Conservation (phyloP, 2,113 vertebrate species). For the Cinclus mexicanus region DNA sequence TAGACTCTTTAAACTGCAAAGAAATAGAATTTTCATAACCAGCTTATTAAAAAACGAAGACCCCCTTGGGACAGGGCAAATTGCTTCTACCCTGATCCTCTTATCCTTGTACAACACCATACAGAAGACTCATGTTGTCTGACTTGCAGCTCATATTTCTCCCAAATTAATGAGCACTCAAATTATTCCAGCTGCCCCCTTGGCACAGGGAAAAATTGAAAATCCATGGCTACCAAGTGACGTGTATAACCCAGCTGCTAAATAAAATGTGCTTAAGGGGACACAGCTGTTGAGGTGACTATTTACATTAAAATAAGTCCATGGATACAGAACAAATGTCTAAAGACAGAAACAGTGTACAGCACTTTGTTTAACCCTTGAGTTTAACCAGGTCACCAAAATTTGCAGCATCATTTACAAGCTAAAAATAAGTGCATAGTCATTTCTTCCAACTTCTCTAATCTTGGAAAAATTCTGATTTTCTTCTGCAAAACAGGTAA, state of each 20-base stretch:
- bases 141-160: conserved; percentile 78
- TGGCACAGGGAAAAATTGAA: conserved; percentile 78
- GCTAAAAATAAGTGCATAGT: background rate
- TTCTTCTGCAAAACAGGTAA: background rate
- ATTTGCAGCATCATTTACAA: background rate
- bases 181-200: conserved; percentile 83
- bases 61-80: conserved; percentile 77
- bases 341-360: conserved; percentile 56
- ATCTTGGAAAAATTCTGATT: background rate
- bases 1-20: conserved; percentile 83
- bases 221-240: conserved; percentile 84
- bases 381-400: conserved; percentile 23
- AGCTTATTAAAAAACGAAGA: conserved; percentile 80
- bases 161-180: conserved; percentile 80
- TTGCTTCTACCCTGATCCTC: conserved; percentile 77
- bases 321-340: conserved; percentile 73
- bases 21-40: conserved; percentile 86
- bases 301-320: conserved; percentile 77
- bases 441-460: background rate
- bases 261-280: conserved; percentile 83
- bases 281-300: conserved; percentile 82
- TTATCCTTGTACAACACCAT: conserved; percentile 76
- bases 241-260: conserved; percentile 84
- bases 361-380: conserved; percentile 65
- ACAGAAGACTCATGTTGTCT: conserved; percentile 75